phyloP scores from a whole-genome alignment of 2,797 vertebrate genomes.

The Diplodus puntazzo region DNA sequence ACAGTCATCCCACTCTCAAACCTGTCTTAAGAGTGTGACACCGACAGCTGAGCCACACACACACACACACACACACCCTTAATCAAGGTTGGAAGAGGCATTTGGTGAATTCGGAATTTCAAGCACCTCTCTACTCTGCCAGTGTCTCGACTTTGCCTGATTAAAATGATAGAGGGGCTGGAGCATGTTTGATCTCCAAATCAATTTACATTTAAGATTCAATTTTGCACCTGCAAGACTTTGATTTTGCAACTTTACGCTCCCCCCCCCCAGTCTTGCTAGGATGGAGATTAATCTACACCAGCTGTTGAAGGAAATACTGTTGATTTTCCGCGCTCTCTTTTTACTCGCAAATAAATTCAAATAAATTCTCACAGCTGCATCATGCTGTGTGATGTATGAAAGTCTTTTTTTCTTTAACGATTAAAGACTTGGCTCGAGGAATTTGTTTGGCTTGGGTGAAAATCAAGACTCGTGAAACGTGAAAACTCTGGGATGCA shows the following conservation, averaged over 20 bases:
- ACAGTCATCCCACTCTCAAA: slow-evolving; percentile 24
- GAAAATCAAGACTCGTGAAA: slow-evolving; percentile 33
- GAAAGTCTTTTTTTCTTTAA: slow-evolving; percentile 17
- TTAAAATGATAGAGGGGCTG: slow-evolving; percentile 82
- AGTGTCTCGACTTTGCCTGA: slow-evolving; percentile 77
- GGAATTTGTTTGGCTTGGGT: slow-evolving; percentile 34
- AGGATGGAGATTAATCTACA: slow-evolving; percentile 71
- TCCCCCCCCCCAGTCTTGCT: slow-evolving; percentile 35
- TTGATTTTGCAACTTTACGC: slow-evolving; percentile 73
- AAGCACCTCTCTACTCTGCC: slow-evolving; percentile 75
- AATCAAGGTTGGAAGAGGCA: slow-evolving; percentile 80
- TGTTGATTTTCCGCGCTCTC: slow-evolving; percentile 32
- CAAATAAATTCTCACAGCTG: slow-evolving; percentile 55
- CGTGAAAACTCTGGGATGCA: slow-evolving; percentile 9
- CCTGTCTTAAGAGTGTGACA: slow-evolving; percentile 44
- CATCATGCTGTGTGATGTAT: slow-evolving; percentile 36
- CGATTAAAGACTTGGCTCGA: slow-evolving; percentile 34
- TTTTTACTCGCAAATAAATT: slow-evolving; percentile 51
- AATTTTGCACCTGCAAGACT: slow-evolving; percentile 81
- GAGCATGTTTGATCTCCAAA: slow-evolving; percentile 83
- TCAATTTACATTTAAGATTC: slow-evolving; percentile 83
- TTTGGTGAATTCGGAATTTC: slow-evolving; percentile 76
- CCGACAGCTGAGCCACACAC: slow-evolving; percentile 48
- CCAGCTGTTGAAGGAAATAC: slow-evolving; percentile 73
- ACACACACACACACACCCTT: slow-evolving; percentile 48